phyloP scores from a whole-genome alignment of 1,140 invertebrate species.

The Micrasema longulum region DNA sequence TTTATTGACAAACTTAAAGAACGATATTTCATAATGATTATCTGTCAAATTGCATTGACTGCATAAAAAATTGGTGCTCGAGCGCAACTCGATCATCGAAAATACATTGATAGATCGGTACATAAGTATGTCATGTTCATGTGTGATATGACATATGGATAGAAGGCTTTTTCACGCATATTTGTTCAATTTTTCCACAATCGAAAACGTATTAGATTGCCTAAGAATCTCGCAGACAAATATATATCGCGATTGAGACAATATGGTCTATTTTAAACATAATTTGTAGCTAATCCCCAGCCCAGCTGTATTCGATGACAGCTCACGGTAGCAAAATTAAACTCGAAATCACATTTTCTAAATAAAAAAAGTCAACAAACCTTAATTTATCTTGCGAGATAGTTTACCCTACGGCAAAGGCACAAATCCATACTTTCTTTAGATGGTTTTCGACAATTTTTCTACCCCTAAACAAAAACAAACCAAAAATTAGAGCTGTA shows the following conservation, averaged over 20 bases:
- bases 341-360: constrained; percentile 29
- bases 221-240: constrained; percentile 10
- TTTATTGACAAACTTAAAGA: no score
- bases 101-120: constrained; percentile 24
- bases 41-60: not conserved
- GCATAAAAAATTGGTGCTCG: not conserved
- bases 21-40: no score
- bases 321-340: constrained; percentile 26
- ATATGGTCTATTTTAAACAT: constrained; percentile 38
- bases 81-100: constrained; percentile 23
- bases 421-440: constrained; percentile 41
- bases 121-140: constrained; percentile 37
- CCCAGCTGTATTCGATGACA: constrained; percentile 44
- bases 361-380: constrained; percentile 39
- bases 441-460: constrained; percentile 31
- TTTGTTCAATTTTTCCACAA: not conserved
- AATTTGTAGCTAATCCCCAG: constrained; percentile 24
- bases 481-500: constrained; percentile 40
- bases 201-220: not conserved
- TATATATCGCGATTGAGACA: constrained; percentile 8
- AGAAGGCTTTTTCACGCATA: not conserved
- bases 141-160: constrained; percentile 30
- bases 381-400: constrained; percentile 16
- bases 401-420: constrained; percentile 38
- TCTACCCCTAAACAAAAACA: constrained; percentile 43